Conservation (phyloP, 2,888 invertebrate genomes). For the Atethmia centrago region DNA sequence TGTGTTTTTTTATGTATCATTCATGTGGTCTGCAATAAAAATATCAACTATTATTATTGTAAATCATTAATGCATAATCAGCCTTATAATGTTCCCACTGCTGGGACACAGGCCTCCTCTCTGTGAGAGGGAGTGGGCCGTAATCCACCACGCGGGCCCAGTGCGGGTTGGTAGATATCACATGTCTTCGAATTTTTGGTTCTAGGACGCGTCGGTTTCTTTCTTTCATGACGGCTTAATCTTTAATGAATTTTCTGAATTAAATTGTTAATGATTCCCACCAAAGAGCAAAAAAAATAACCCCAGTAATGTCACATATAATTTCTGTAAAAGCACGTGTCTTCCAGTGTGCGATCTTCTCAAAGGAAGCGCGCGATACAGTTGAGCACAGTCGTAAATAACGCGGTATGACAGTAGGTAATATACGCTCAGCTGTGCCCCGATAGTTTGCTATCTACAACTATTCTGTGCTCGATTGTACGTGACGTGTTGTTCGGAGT, state of each 20-base stretch:
- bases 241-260: background rate
- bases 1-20: no score
- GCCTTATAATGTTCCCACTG: no score
- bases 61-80: no score
- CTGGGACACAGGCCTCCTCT: no score
- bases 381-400: conserved; percentile 75
- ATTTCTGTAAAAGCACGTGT: conserved; percentile 56
- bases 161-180: no score
- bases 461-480: conserved; percentile 61
- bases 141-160: no score
- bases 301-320: conserved; percentile 39
- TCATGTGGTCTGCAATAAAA: no score
- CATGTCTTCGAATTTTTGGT: no score
- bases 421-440: conserved; percentile 71
- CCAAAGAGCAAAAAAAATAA: conserved; percentile 13
- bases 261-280: background rate
- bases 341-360: conserved; percentile 30
- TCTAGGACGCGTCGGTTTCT: no score
- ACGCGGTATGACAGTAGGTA: conserved; percentile 72
- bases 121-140: no score
- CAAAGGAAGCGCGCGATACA: conserved; percentile 62
- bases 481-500: conserved; percentile 49
- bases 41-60: no score
- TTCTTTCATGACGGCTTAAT: no score
- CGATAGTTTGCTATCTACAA: conserved; percentile 67